These are phyloP conservation scores for Corella eumyota DNA, from an alignment of 23 tunicate genomes.

Conservation along the genomic window DNA sequence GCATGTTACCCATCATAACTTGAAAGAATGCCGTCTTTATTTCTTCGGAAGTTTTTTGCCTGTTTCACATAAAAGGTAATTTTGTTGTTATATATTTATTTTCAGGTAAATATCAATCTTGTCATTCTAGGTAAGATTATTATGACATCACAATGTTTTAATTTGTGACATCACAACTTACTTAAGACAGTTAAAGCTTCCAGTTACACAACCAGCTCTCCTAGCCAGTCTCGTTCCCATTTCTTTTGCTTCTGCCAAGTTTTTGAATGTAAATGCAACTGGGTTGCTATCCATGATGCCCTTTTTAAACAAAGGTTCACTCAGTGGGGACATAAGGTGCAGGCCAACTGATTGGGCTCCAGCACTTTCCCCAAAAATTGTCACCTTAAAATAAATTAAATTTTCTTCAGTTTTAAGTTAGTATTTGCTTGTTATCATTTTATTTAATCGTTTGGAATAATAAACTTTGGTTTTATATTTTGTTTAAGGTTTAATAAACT, in stretches of 20 bases:
- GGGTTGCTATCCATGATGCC: slow-evolving; percentile 72
- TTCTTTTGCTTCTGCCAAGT: slow-evolving; percentile 24
- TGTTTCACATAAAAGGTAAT: slow-evolving; percentile 4
- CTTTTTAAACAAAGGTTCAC: slow-evolving; percentile 41
- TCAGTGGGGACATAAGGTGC: slow-evolving; percentile 51
- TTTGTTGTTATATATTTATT: neutral
- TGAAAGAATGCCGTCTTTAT: slow-evolving; percentile 32
- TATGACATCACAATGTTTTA: neutral
- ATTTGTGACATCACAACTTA: slow-evolving; percentile 1
- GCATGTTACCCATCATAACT: slow-evolving; percentile 60
- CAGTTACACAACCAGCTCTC: slow-evolving; percentile 55
- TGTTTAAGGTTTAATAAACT: too few species aligned
- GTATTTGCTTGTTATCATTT: too few species aligned
- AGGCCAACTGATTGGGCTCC: slow-evolving; percentile 60
- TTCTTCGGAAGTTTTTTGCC: slow-evolving; percentile 41
- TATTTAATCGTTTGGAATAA: too few species aligned
- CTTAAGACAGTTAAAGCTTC: slow-evolving; percentile 45
- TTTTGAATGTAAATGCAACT: slow-evolving; percentile 48
- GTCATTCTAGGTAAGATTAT: neutral
- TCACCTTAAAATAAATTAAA: slow-evolving; percentile 23
- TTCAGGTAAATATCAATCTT: neutral
- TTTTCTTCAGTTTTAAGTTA: too few species aligned
- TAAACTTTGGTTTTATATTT: too few species aligned
- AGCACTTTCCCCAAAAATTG: slow-evolving; percentile 74
- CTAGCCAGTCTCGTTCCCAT: slow-evolving; percentile 26